These are phyloP conservation scores for Nettapus auritus DNA, from an alignment of 2,113 vertebrate genomes.

Conservation along the genomic window DNA sequence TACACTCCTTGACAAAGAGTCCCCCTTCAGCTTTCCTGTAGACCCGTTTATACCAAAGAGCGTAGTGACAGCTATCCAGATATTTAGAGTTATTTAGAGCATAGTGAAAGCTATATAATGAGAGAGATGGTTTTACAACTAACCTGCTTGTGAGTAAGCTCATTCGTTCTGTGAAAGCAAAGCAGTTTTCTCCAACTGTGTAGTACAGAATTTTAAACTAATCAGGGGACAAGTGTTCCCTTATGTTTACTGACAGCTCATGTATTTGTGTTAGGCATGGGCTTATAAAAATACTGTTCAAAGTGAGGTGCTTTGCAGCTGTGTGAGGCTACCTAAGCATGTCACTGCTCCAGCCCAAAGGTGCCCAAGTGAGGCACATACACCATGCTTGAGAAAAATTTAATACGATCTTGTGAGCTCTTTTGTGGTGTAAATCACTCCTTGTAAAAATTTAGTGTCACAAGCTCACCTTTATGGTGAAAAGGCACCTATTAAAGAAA, in stretches of 20 bases:
- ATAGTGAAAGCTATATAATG: not conserved
- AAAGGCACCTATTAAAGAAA: slow-evolving; percentile 1
- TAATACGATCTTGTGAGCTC: not conserved
- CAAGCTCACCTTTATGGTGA: not conserved
- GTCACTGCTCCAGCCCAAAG: not conserved
- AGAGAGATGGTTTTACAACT: not conserved
- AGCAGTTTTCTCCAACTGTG: slow-evolving; percentile 2
- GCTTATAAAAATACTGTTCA: rapidly evolving
- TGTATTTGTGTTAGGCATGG: not conserved
- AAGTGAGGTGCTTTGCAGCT: not conserved
- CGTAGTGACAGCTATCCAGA: no score
- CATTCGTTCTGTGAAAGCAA: slow-evolving; percentile 33
- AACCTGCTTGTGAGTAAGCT: not conserved
- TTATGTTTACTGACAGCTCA: not conserved
- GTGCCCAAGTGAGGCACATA: not conserved
- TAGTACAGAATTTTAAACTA: slow-evolving; percentile 40
- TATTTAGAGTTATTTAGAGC: no score
- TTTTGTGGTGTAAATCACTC: not conserved
- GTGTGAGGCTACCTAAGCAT: not conserved
- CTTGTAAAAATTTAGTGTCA: not conserved
- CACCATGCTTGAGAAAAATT: not conserved
- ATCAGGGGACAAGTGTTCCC: slow-evolving; percentile 4
- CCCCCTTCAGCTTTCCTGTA: no score
- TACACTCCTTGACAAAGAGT: no score
- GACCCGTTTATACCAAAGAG: no score